Evolutionary conservation across 92 coral and sea anemone genomes (phyloP).

Genomic region (Scolanthus callimorphus): DNA sequence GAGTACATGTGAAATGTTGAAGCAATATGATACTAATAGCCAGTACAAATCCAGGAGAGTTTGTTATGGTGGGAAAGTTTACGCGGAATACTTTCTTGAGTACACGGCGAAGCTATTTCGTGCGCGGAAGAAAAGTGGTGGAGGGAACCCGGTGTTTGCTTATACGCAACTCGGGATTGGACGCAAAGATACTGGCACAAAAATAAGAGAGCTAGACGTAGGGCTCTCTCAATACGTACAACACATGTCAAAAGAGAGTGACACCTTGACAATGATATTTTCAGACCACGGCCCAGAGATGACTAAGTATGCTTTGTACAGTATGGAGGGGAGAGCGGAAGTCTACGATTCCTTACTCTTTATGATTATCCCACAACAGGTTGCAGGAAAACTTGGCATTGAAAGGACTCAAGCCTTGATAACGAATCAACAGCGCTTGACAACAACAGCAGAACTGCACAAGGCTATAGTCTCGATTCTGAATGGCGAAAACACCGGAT

Average conservation of each 20-base stretch:
- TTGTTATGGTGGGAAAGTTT: conserved; percentile 75
- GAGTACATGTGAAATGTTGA: conserved; percentile 67
- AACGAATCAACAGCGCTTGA: conserved; percentile 73
- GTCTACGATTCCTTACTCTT: conserved; percentile 83
- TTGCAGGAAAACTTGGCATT: conserved; percentile 56
- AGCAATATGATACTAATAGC: conserved; percentile 66
- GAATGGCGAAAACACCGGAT: conserved; percentile 19
- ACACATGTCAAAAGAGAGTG: conserved; percentile 55
- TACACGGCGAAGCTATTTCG: conserved; percentile 55
- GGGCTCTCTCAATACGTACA: conserved; percentile 57
- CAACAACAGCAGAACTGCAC: conserved; percentile 81
- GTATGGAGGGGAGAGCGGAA: conserved; percentile 89
- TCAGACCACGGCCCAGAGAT: conserved; percentile 97
- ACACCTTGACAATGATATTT: conserved; percentile 77
- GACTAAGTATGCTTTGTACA: conserved; percentile 67
- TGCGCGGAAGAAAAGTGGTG: conserved; percentile 44
- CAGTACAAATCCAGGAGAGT: conserved; percentile 60
- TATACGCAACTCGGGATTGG: conserved; percentile 82
- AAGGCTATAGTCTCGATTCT: conserved; percentile 58
- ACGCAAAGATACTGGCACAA: conserved; percentile 76
- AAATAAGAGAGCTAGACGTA: conserved; percentile 77
- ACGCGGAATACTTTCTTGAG: conserved; percentile 62
- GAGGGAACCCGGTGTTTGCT: conserved; percentile 65
- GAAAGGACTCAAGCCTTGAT: conserved; percentile 58
- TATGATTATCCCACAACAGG: conserved; percentile 65